These are phyloP conservation scores for Drosophila meridiana DNA, from an alignment of 2,888 invertebrate genomes.

Conservation along the genomic window DNA sequence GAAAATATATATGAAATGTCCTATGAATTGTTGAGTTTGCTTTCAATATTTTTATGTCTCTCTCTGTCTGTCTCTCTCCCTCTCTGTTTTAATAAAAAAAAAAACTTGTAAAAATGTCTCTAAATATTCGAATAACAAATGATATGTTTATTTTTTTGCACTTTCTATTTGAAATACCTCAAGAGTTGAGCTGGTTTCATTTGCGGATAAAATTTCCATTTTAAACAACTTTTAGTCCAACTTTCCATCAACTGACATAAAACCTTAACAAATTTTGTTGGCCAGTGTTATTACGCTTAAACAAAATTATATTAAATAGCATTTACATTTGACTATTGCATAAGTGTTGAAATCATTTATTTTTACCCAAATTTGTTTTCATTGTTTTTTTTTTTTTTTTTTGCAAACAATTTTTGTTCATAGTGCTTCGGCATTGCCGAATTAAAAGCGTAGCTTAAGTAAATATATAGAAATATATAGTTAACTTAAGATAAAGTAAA, in stretches of 20 bases:
- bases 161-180: neutral
- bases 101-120: neutral
- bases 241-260: neutral
- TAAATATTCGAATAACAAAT: neutral
- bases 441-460: constrained; percentile 50
- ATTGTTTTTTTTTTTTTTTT: neutral
- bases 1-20: neutral
- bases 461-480: neutral
- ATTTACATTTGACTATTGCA: constrained; percentile 20
- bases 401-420: constrained; percentile 14
- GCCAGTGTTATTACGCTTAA: neutral
- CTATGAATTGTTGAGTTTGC: neutral
- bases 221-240: neutral
- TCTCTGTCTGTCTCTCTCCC: neutral
- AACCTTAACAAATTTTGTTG: neutral
- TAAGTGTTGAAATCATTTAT: constrained; percentile 10
- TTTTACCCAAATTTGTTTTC: neutral
- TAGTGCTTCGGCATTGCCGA: constrained; percentile 64
- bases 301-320: neutral
- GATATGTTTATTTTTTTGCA: neutral
- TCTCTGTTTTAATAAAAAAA: neutral
- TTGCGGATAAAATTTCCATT: neutral
- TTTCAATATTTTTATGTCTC: neutral
- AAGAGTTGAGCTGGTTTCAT: neutral
- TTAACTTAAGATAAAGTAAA: constrained; percentile 3